phyloP scores from a whole-genome alignment of 2,113 vertebrate genomes.

The Notothenia rossii region DNA sequence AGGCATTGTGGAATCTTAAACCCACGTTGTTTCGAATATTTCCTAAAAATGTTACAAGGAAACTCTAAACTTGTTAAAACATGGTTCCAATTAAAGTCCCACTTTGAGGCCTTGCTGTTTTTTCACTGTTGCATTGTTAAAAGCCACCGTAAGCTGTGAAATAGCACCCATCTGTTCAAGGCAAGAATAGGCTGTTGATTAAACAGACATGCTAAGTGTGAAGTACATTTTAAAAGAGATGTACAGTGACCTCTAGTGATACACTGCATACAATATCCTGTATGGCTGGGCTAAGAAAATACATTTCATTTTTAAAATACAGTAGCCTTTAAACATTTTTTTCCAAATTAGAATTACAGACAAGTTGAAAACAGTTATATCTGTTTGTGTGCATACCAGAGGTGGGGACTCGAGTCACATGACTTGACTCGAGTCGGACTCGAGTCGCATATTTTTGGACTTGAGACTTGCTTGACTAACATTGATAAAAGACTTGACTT shows the following conservation, averaged over 20 bases:
- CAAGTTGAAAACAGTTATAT: background rate
- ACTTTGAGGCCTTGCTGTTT: background rate
- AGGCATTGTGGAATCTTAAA: conserved; percentile 2
- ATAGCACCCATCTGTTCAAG: conserved; percentile 25
- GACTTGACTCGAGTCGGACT: too few species aligned
- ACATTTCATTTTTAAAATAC: background rate
- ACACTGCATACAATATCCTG: too few species aligned
- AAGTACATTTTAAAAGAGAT: conserved; percentile 12
- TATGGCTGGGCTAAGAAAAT: background rate
- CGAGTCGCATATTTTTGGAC: too few species aligned
- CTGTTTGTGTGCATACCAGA: too few species aligned
- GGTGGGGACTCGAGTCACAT: too few species aligned
- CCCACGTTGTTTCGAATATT: background rate
- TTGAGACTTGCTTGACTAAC: too few species aligned
- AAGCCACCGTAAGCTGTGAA: conserved; percentile 23
- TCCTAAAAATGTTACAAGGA: conserved; percentile 2
- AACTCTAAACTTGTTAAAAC: background rate
- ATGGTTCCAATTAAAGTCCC: conserved; percentile 13
- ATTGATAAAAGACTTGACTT: too few species aligned
- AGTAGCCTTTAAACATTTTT: background rate
- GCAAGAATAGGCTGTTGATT: conserved; percentile 28
- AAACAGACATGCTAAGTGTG: conserved; percentile 12
- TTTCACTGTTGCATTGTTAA: conserved; percentile 1
- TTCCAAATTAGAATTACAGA: background rate
- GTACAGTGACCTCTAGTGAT: conserved; percentile 59